Conservation (phyloP, 2,113 vertebrate species). For the Morone saxatilis region DNA sequence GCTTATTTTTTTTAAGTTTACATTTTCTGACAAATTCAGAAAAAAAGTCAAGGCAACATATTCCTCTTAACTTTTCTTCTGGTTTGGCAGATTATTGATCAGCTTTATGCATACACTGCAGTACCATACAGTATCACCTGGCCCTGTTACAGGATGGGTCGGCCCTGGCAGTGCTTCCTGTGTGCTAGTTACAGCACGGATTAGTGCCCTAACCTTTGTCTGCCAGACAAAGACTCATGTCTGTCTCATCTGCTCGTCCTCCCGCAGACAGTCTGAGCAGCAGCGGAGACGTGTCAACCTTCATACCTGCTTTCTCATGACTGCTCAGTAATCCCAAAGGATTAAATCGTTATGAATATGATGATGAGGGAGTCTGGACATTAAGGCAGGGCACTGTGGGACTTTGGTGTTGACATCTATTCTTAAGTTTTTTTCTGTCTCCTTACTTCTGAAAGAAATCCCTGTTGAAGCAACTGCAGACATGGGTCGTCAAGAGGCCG, state of each 20-base stretch:
- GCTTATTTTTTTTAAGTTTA: not conserved
- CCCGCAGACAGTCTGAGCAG: conserved; percentile 58
- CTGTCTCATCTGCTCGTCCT: conserved; percentile 14
- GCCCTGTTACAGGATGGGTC: not conserved
- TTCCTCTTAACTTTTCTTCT: not conserved
- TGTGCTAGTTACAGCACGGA: conserved; percentile 32
- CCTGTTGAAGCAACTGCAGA: conserved; percentile 84
- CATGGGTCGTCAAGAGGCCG: conserved; percentile 90
- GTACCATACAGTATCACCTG: not conserved
- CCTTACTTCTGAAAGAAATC: conserved; percentile 71
- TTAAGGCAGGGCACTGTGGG: not conserved
- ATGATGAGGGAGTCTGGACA: conserved; percentile 14
- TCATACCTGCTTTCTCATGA: conserved; percentile 31
- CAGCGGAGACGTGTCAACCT: conserved; percentile 22
- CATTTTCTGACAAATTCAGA: not conserved
- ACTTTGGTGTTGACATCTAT: not conserved
- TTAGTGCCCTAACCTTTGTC: conserved; percentile 51
- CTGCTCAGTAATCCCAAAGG: conserved; percentile 54
- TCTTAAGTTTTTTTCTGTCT: not conserved
- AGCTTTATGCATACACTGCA: not conserved
- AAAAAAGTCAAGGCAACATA: not conserved
- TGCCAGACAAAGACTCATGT: conserved; percentile 29
- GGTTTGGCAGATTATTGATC: not conserved
- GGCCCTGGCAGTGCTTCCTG: not conserved
- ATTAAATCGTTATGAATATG: conserved; percentile 34